Evolutionary conservation across 2,888 invertebrate genomes (phyloP), one percentile per base, ranked within the genome.

Genomic region (Timandra comae): DNA sequence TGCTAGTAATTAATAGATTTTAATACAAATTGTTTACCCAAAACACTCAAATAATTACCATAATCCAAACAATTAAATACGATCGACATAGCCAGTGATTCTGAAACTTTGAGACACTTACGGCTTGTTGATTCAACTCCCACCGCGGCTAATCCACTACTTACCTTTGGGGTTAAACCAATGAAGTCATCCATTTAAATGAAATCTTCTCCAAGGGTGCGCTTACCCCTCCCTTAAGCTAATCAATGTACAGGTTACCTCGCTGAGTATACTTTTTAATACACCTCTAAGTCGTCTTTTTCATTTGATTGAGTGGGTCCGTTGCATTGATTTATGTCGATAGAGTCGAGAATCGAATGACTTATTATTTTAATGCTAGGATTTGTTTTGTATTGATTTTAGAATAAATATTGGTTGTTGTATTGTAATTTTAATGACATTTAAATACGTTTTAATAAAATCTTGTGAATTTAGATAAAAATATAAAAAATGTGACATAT

Each of bases 131-230:
- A 66, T 52, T 65, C 68, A 78, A 76, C 63, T 68, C 55, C 30
- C 45, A 61, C 56, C 59, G 49, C 57, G 63, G 66, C 67, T 75
- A 71, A 72, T 71, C 69, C 59, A 50, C 53, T 62, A 62, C 69
- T 74, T 49, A 49, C 46, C 51, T 70, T 62, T 62, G 68, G 71
- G 77, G 78, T 71, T 72, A 77, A 75, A 68, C 68, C 71, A 62
- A 77, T 78, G 72, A 72, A 77, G 76, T 69, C 72, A 68, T 77
- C 77, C 72, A 75, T 78, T 77, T 69, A 63, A 75, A 74, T 73
- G 64, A 65, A 70, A 72, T 66, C 63, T 57, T 56, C 61, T 61
- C 56, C 46, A 45, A 58, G 56, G 61, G 60, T 33, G 24, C 50
- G 49, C 53, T 49, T 53, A 52, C 49, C 67, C 61, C 64, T 61